Conservation (phyloP, 1,140 invertebrate genomes). For the Ceratina japonica region DNA sequence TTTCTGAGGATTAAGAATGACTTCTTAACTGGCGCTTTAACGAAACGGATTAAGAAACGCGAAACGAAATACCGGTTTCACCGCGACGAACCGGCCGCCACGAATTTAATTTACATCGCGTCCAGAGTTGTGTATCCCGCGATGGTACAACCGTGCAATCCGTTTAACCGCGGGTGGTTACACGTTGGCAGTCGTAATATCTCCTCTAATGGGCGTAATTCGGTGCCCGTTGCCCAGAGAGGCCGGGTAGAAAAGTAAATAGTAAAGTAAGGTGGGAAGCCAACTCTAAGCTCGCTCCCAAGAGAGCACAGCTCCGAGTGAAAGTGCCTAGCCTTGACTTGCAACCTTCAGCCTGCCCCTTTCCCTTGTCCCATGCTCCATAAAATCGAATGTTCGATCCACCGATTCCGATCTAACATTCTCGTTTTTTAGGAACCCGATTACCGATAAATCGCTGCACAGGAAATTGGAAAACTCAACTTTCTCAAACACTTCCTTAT, state of each 20-base stretch:
- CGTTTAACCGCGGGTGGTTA: slow-evolving; percentile 20
- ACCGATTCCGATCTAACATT: slow-evolving; percentile 14
- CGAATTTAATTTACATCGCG: slow-evolving; percentile 18
- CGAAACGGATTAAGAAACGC: neutral
- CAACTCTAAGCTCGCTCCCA: slow-evolving; percentile 71
- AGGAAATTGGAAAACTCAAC: no score
- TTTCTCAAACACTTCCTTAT: no score
- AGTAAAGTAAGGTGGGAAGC: slow-evolving; percentile 76
- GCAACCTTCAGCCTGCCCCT: slow-evolving; percentile 72
- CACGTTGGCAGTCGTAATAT: slow-evolving; percentile 27
- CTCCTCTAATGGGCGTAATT: slow-evolving; percentile 44
- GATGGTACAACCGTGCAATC: neutral
- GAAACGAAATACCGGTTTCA: neutral
- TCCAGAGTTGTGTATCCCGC: neutral
- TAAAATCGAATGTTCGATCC: slow-evolving; percentile 53
- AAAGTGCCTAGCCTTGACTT: slow-evolving; percentile 78
- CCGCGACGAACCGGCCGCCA: no score
- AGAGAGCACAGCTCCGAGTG: slow-evolving; percentile 69
- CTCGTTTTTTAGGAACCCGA: neutral
- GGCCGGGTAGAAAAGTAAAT: slow-evolving; percentile 63
- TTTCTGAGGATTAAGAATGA: no score
- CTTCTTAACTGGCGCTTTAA: no score
- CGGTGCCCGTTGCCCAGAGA: slow-evolving; percentile 12
- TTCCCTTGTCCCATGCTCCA: slow-evolving; percentile 36
- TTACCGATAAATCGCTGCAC: no score